Evolutionary conservation across 2,113 vertebrate genomes (phyloP).

Genomic region (Ramphastos sulfuratus): DNA sequence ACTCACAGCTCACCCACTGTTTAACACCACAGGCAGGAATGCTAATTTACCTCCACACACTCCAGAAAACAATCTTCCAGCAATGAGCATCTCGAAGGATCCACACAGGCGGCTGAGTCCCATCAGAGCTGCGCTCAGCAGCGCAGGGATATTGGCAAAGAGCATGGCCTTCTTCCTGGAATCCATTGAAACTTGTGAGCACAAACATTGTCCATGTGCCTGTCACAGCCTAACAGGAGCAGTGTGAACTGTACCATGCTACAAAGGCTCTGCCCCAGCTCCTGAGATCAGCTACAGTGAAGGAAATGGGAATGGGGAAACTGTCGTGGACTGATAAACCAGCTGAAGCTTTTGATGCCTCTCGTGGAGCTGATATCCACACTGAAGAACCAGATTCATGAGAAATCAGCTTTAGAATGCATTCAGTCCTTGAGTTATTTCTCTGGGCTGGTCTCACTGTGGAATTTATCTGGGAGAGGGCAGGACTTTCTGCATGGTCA

Average conservation of each 20-base stretch:
- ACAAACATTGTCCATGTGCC: not conserved
- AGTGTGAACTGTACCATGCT: not conserved
- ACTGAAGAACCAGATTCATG: not conserved
- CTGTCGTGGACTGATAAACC: not conserved
- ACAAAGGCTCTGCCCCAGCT: not conserved
- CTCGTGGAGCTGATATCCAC: not conserved
- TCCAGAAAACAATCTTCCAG: constrained; percentile 78
- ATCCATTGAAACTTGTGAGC: not conserved
- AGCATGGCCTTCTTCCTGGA: constrained; percentile 80
- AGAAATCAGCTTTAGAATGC: not conserved
- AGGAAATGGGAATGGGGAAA: not conserved
- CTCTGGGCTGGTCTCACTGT: not conserved
- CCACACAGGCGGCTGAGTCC: constrained; percentile 66
- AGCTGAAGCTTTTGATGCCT: not conserved
- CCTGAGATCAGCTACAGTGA: not conserved
- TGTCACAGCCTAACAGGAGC: not conserved
- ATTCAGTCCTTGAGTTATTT: not conserved
- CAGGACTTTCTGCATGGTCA: not conserved
- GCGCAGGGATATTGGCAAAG: constrained; percentile 72
- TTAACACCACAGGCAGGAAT: not conserved
- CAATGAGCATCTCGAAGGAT: constrained; percentile 82
- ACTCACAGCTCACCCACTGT: not conserved
- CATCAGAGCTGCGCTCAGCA: constrained; percentile 77
- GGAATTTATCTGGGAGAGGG: not conserved
- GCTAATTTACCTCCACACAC: constrained; percentile 72